These are phyloP conservation scores for Brachionus rotundiformis DNA, from an alignment of 1,140 invertebrate species.

Conservation along the genomic window DNA sequence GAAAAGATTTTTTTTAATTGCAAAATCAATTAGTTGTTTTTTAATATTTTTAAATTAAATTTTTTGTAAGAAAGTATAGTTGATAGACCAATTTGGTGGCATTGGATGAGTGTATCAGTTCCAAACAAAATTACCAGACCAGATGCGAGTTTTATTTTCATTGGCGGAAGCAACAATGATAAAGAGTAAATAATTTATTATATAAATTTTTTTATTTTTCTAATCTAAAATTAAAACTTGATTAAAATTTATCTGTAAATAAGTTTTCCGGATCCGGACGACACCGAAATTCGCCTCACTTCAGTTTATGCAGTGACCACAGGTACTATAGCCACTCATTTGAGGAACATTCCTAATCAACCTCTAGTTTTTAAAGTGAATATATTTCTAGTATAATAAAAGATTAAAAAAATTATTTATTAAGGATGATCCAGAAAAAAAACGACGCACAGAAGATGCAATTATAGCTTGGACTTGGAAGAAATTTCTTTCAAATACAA, in stretches of 20 bases:
- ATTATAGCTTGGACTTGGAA: constrained; percentile 59
- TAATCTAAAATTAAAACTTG: neutral
- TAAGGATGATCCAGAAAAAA: constrained; percentile 57
- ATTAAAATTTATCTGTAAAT: no score
- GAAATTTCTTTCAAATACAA: constrained; percentile 12
- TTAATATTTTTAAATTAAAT: neutral
- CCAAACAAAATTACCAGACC: constrained; percentile 55
- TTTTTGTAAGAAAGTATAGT: neutral
- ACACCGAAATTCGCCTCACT: constrained; percentile 56
- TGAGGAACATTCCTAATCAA: constrained; percentile 59
- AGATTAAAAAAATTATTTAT: neutral
- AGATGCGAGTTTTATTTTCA: constrained; percentile 56
- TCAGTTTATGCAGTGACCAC: constrained; percentile 56
- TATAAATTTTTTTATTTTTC: neutral
- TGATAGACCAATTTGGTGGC: constrained; percentile 57
- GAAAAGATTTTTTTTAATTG: no score
- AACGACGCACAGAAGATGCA: constrained; percentile 55
- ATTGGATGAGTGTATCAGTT: constrained; percentile 57
- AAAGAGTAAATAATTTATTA: no score
- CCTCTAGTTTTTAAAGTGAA: constrained; percentile 57
- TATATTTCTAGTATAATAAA: neutral
- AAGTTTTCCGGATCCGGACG: constrained; percentile 54
- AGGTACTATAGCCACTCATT: constrained; percentile 54
- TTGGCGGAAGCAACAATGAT: constrained; percentile 57
- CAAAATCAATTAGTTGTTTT: neutral